These are phyloP conservation scores for Brassicogethes aeneus DNA, from an alignment of 2,888 invertebrate genomes.

Conservation along the genomic window DNA sequence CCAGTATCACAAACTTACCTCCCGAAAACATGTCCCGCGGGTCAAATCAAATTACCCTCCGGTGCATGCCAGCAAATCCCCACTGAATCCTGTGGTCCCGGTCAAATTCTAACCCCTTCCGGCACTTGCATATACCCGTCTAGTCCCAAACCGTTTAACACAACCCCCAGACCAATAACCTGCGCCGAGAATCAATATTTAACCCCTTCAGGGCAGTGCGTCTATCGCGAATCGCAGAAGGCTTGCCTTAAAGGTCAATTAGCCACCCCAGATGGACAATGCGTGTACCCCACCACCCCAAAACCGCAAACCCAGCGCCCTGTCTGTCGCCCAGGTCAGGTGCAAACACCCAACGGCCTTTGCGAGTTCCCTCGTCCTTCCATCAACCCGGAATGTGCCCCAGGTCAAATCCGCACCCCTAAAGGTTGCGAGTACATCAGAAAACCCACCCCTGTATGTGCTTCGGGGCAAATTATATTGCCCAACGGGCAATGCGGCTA, in stretches of 20 bases:
- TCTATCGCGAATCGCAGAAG: neutral
- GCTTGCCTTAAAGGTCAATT: neutral
- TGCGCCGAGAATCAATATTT: neutral
- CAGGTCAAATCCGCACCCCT: neutral
- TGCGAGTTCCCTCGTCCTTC: neutral
- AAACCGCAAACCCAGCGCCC: constrained; percentile 11
- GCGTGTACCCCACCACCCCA: neutral
- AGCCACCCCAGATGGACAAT: neutral
- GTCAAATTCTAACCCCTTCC: constrained; percentile 12
- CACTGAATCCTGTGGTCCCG: constrained; percentile 13
- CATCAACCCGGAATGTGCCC: neutral
- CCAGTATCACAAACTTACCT: neutral
- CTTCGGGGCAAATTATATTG: constrained; percentile 3
- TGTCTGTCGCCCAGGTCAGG: constrained; percentile 10
- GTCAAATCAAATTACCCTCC: neutral
- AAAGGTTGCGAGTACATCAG: constrained; percentile 9
- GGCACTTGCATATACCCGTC: constrained; percentile 16
- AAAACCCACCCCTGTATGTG: constrained; percentile 11
- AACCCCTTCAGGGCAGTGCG: neutral
- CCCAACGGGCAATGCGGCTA: constrained; percentile 30
- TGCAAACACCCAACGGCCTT: neutral
- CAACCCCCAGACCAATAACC: neutral
- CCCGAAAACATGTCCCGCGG: constrained; percentile 2
- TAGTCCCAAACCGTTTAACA: neutral
- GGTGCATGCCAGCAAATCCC: constrained; percentile 2